Evolutionary conservation across 2,797 vertebrate genomes (phyloP).

Genomic region (Salmo trutta): DNA sequence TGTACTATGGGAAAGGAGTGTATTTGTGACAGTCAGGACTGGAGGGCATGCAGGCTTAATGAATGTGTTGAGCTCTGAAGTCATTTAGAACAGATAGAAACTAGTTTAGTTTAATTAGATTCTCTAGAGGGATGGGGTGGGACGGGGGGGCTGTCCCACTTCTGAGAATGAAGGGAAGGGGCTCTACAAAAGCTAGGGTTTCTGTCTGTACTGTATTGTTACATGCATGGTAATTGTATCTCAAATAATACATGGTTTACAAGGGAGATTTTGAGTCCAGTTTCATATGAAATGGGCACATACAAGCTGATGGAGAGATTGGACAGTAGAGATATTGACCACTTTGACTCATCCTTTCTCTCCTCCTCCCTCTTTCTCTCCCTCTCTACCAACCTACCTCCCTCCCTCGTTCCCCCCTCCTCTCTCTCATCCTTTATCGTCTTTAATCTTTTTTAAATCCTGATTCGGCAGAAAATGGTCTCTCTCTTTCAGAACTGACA

Average conservation of each 20-base stretch:
- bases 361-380: neutral
- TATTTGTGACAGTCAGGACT: constrained; percentile 83
- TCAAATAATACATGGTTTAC: constrained; percentile 6
- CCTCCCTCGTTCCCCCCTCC: neutral
- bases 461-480: neutral
- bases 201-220: constrained; percentile 62
- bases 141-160: constrained; percentile 80
- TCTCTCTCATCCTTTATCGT: neutral
- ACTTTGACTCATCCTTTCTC: neutral
- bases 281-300: neutral
- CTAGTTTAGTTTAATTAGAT: constrained; percentile 88
- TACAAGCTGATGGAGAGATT: neutral
- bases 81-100: constrained; percentile 84
- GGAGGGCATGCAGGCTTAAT: constrained; percentile 81
- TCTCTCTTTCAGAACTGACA: neutral
- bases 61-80: constrained; percentile 80
- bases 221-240: constrained; percentile 22
- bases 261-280: neutral
- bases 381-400: neutral
- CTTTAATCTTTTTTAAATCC: neutral
- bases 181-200: constrained; percentile 71
- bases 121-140: constrained; percentile 66
- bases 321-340: neutral
- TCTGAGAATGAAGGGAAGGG: constrained; percentile 74
- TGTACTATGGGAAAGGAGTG: constrained; percentile 75